These are phyloP conservation scores for Tetragonula carbonaria DNA, from an alignment of 2,888 invertebrate species.

Conservation along the genomic window DNA sequence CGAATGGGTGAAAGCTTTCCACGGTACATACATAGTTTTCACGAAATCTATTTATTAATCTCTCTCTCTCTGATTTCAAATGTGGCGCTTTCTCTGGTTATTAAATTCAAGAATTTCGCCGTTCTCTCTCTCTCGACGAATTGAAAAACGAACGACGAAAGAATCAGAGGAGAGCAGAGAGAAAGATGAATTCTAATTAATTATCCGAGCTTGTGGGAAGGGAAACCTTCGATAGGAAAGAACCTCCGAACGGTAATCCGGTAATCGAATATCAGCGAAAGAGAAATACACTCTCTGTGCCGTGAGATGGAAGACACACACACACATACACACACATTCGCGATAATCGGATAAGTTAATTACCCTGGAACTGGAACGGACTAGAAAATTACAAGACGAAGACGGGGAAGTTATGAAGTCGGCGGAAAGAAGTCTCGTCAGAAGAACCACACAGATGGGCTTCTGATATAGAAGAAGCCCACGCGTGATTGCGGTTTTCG, in stretches of 20 bases:
- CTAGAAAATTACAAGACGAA: conserved; percentile 65
- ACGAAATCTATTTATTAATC: not conserved
- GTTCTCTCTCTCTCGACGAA: not conserved
- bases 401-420: conserved; percentile 62
- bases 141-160: not conserved
- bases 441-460: conserved; percentile 7
- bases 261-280: not conserved
- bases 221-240: not conserved
- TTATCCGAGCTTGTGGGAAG: not conserved
- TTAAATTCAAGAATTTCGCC: too few relatives aligned
- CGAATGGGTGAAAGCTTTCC: not conserved
- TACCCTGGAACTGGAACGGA: conserved; percentile 56
- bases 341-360: conserved; percentile 67
- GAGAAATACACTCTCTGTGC: not conserved
- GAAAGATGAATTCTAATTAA: not conserved
- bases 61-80: not conserved
- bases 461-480: conserved; percentile 31
- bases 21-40: not conserved
- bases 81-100: not conserved
- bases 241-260: too few relatives aligned
- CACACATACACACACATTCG: conserved; percentile 40
- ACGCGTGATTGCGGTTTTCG: conserved; percentile 54
- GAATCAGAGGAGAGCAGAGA: not conserved
- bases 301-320: conserved; percentile 31
- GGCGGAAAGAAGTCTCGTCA: conserved; percentile 20